Conservation (phyloP, 2,888 invertebrate genomes). For the Salticus scenicus region DNA sequence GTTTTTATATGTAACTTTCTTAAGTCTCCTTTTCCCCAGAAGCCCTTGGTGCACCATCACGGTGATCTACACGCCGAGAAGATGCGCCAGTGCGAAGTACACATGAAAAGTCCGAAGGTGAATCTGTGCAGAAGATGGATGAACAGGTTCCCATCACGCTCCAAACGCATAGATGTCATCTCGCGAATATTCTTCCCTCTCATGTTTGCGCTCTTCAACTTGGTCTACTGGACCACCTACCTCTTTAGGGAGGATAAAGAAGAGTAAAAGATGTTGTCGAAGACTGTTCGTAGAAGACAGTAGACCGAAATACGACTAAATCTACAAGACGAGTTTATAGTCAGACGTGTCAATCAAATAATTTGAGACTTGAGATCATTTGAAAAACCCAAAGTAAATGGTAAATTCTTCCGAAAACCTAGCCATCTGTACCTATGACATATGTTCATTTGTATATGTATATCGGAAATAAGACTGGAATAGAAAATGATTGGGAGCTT, state of each 20-base stretch:
- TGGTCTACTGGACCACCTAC: conserved; percentile 95
- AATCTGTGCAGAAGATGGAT: conserved; percentile 79
- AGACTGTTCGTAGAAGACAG: background rate
- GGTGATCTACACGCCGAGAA: conserved; percentile 71
- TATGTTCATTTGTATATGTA: background rate
- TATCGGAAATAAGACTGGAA: background rate
- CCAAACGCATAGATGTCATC: conserved; percentile 97
- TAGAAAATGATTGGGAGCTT: no score
- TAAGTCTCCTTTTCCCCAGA: conserved; percentile 64
- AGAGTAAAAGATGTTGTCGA: conserved; percentile 35
- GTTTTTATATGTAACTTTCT: conserved; percentile 8
- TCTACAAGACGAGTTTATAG: conserved; percentile 21
- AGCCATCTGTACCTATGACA: conserved; percentile 18
- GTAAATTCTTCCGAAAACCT: background rate
- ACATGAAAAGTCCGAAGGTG: conserved; percentile 71
- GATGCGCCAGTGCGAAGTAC: conserved; percentile 71
- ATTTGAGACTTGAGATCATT: conserved; percentile 49
- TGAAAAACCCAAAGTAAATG: conserved; percentile 50
- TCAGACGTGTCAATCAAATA: conserved; percentile 25
- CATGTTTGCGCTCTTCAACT: conserved; percentile 95
- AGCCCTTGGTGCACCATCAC: conserved; percentile 71
- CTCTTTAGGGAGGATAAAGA: conserved; percentile 78
- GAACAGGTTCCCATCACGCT: conserved; percentile 94
- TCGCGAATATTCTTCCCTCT: conserved; percentile 95
- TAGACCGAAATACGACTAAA: background rate